Base-by-base conservation (phyloP, 2,113 vertebrate genomes). In the Arenaria interpres region DNA sequence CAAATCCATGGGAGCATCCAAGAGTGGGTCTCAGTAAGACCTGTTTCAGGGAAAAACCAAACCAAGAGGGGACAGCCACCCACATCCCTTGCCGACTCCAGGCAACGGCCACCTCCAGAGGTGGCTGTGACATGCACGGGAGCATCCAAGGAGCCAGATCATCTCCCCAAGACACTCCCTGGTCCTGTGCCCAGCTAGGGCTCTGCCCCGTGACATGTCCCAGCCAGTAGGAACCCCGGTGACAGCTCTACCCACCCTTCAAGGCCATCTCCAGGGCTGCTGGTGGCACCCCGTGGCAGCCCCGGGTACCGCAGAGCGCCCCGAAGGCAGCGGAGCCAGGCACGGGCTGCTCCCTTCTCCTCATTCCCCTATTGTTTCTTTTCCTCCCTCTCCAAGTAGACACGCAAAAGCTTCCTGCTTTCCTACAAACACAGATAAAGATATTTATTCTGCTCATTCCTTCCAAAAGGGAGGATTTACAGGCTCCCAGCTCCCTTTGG, bases 301-400 rank as follows among this genome's bases (percentile, higher is more conserved):
- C 19, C 53, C 2, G 2, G 24, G 53, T 57, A n/a, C 27, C 8
- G 0, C 33, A 32, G 20, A 45, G 67, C 24, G 8, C 14, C 62
- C 77, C 3, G 0, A 74, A 82, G 43, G n/a, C 2, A 1, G 50
- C 0, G 0, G 32, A 89, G 32, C 23, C 56, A 81, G 46, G 68
- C 73, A 78, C 68, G 63, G 30, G 21, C 80, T 91, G 73, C 68
- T 95, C 43, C 72, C 51, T 84, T 63, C 83, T 53, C 39, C 53
- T 71, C 8, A 54, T 46, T 45, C 68, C 80, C 1, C 0, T 12
- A 27, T 3, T 2, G 12, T 35, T 79, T 56, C 18, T 76, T 3
- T 28, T 41, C 63, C 57, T 79, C 67, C 69, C 21, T 28, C 84
- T 86, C 75, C 35, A 41, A 90, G 22, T 0, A 81, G 63, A 81